Evolutionary conservation across 2,797 vertebrate species (phyloP).

Genomic region (Crocidura indochinensis): DNA sequence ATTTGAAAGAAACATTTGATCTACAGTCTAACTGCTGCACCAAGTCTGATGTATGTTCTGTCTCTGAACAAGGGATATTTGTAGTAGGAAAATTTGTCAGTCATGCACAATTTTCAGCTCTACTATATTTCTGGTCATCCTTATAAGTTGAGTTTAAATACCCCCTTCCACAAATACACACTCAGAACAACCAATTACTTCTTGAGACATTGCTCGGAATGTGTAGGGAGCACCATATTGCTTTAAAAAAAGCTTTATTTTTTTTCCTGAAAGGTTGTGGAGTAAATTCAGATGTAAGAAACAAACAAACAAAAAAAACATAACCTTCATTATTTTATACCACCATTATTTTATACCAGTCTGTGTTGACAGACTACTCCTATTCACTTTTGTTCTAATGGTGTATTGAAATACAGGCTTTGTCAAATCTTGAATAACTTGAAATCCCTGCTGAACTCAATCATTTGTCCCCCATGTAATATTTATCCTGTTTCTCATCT

Average conservation of each 20-base stretch:
- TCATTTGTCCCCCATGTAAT: not conserved
- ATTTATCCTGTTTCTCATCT: not conserved
- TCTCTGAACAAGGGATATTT: too few relatives aligned
- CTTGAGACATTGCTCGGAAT: conserved; percentile 32
- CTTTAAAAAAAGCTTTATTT: not conserved
- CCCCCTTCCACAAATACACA: not conserved
- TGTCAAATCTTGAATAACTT: not conserved
- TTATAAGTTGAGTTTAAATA: conserved; percentile 42
- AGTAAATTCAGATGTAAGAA: conserved; percentile 37
- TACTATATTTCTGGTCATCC: conserved; percentile 8
- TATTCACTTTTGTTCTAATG: not conserved
- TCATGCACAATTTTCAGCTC: not conserved
- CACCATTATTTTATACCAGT: conserved; percentile 27
- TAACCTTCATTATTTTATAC: not conserved
- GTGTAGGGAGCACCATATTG: conserved; percentile 43
- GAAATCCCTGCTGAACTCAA: conserved; percentile 15
- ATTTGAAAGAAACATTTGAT: not conserved
- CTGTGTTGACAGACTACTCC: not conserved
- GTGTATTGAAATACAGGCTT: not conserved
- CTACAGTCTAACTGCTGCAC: not conserved
- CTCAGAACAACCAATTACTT: conserved; percentile 18
- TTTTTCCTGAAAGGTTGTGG: conserved; percentile 43
- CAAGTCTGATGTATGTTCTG: too few relatives aligned
- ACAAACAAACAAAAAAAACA: not conserved
- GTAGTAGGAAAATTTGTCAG: too few relatives aligned